phyloP scores from a whole-genome alignment of 1,140 invertebrate species.

The Trichonephila clavata region DNA sequence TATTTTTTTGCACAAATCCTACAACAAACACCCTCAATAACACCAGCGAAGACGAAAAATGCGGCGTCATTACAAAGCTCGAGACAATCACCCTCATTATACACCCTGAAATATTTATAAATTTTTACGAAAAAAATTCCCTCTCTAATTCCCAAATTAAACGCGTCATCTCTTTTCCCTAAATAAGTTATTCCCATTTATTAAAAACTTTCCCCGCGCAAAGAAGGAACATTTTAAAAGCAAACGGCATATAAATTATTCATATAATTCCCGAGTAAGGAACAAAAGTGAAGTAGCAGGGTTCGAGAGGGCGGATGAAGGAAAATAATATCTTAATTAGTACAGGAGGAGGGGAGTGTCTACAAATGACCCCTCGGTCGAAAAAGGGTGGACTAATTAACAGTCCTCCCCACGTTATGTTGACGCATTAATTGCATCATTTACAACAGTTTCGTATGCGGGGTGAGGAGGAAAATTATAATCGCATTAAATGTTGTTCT shows the following conservation, averaged over 20 bases:
- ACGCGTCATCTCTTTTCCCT: neutral
- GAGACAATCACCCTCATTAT: no score
- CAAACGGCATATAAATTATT: slow-evolving; percentile 9
- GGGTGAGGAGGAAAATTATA: slow-evolving; percentile 5
- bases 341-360: neutral
- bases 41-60: no score
- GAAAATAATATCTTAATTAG: neutral
- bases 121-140: neutral
- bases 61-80: no score
- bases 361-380: neutral
- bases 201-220: neutral
- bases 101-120: no score
- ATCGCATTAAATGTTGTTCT: neutral
- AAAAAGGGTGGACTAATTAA: neutral
- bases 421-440: neutral
- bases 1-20: no score
- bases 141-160: neutral
- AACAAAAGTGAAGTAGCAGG: neutral
- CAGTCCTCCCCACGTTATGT: neutral
- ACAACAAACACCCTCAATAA: no score
- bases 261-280: neutral
- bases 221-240: neutral
- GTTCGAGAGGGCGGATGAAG: no score
- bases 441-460: neutral
- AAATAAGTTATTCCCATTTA: neutral